These are phyloP conservation scores for Bubalus kerabau DNA, from an alignment of 2,113 vertebrate species.

Conservation along the genomic window DNA sequence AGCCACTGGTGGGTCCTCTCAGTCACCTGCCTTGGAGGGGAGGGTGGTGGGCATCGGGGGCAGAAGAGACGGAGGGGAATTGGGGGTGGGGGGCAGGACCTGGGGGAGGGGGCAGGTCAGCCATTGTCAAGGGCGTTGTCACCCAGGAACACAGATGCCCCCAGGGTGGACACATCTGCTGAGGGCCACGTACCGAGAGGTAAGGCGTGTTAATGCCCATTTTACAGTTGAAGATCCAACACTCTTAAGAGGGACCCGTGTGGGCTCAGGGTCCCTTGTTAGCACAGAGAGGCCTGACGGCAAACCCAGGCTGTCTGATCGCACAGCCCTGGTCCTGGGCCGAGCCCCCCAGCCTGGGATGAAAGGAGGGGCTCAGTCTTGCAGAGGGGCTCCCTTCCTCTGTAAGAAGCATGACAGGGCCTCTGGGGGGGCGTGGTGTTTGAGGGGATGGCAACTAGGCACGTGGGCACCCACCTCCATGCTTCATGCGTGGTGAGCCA, in stretches of 20 bases:
- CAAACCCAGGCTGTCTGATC: background rate
- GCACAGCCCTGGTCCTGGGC: too few species aligned
- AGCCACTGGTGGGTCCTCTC: too few species aligned
- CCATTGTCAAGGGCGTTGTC: background rate
- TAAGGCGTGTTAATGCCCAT: background rate
- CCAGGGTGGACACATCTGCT: fast-evolving
- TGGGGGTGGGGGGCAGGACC: fast-evolving
- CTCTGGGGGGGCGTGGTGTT: background rate
- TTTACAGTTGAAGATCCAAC: background rate
- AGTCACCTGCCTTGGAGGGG: background rate
- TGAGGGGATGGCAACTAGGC: fast-evolving
- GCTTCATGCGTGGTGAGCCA: fast-evolving
- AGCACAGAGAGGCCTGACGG: fast-evolving
- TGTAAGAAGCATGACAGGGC: fast-evolving
- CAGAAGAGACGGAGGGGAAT: background rate
- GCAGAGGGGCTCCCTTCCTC: fast-evolving
- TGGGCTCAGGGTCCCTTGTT: background rate
- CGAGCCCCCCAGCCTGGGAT: background rate
- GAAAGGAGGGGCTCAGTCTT: background rate
- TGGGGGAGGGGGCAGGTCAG: fast-evolving
- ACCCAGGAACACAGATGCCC: background rate
- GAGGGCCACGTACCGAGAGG: fast-evolving
- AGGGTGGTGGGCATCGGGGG: fast-evolving
- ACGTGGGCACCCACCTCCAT: fast-evolving
- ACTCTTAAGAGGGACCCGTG: background rate